Evolutionary conservation across 2,797 vertebrate species (phyloP).

Genomic region (Phataginus tetradactyla): DNA sequence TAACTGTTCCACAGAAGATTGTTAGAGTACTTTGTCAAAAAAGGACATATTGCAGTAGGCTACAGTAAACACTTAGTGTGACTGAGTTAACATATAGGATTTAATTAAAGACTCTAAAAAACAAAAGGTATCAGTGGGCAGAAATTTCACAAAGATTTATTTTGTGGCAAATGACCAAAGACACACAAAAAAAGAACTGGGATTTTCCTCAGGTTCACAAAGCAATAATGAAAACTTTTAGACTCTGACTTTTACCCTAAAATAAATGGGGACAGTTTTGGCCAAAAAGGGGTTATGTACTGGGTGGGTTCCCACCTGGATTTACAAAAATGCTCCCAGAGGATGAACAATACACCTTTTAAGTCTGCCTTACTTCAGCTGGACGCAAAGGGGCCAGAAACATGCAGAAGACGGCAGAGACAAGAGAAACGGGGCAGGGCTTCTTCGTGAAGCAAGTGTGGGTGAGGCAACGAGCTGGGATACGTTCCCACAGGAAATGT

Average conservation of each 20-base stretch:
- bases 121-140: neutral
- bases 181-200: neutral
- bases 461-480: neutral
- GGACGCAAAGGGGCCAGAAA: neutral
- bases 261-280: neutral
- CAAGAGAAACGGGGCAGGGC: neutral
- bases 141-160: neutral
- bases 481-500: slow-evolving; percentile 33
- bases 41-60: neutral
- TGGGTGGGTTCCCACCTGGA: neutral
- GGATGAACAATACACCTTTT: neutral
- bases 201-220: slow-evolving; percentile 31
- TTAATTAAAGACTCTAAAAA: neutral
- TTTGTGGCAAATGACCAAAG: neutral
- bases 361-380: neutral
- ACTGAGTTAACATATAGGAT: neutral
- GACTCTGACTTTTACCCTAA: neutral
- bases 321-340: neutral
- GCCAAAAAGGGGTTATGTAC: neutral
- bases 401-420: neutral
- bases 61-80: neutral
- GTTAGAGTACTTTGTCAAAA: neutral
- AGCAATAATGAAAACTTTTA: neutral
- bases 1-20: neutral
- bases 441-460: neutral